A percentile compares a stretch with the other conserved stretches of the same genome.
Evolutionary conservation across 2,888 invertebrate genomes (phyloP).

Genomic region (Exocentrus adspersus): DNA sequence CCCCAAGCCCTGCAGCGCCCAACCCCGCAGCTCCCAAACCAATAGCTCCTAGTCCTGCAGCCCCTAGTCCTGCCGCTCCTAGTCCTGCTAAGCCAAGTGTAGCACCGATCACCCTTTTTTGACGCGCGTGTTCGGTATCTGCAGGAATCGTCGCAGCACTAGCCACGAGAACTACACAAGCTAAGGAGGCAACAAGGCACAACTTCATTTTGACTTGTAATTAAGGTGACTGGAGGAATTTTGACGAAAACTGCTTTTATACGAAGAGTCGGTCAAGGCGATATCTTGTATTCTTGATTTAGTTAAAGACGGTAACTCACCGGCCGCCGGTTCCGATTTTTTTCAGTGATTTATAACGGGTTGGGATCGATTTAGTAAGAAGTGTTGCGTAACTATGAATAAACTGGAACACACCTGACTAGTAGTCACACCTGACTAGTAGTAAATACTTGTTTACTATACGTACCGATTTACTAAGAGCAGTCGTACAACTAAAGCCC

Average conservation of each 20-base stretch:
- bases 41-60: slow-evolving; percentile 35
- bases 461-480: no score
- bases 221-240: not conserved
- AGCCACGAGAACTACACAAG: slow-evolving; percentile 32
- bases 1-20: slow-evolving; percentile 25
- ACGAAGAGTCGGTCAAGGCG: slow-evolving; percentile 11
- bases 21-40: slow-evolving; percentile 24
- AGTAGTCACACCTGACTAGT: no score
- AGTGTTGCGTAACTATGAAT: not conserved
- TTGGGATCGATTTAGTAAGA: not conserved
- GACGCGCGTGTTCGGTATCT: slow-evolving; percentile 19
- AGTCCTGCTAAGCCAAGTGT: slow-evolving; percentile 32
- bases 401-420: no score
- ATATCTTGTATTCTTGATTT: not conserved
- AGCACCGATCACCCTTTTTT: slow-evolving; percentile 36
- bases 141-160: slow-evolving; percentile 32
- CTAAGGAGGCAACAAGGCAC: slow-evolving; percentile 28
- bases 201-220: slow-evolving; percentile 36
- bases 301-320: not conserved
- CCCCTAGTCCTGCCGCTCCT: slow-evolving; percentile 40
- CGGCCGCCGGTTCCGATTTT: not conserved
- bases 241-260: slow-evolving; percentile 3
- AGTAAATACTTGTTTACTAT: no score
- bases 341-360: not conserved
- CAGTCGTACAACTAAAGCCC: slow-evolving; percentile 1